phyloP scores from a whole-genome alignment of 2,888 invertebrate genomes.

The Graphium colonna region DNA sequence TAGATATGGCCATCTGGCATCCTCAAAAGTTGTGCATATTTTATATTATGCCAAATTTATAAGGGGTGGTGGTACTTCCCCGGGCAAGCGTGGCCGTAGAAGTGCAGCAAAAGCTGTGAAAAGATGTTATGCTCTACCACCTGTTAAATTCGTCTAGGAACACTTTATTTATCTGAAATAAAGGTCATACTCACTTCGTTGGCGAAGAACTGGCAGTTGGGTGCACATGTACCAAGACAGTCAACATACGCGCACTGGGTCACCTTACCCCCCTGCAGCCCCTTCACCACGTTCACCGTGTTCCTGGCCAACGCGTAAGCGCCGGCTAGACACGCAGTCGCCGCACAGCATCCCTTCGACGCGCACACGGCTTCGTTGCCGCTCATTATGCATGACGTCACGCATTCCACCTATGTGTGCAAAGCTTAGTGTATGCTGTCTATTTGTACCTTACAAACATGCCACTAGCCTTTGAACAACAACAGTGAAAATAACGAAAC shows the following conservation, averaged over 20 bases:
- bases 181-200: slow-evolving; percentile 50
- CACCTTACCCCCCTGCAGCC: slow-evolving; percentile 50
- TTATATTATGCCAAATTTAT: no score
- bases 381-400: slow-evolving; percentile 67
- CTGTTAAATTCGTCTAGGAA: no score
- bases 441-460: neutral
- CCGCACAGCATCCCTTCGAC: slow-evolving; percentile 48
- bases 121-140: no score
- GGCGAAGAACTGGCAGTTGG: slow-evolving; percentile 64
- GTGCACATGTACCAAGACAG: slow-evolving; percentile 58
- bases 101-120: no score
- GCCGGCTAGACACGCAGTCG: slow-evolving; percentile 60
- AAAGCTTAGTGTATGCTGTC: no score
- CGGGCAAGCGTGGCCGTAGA: no score
- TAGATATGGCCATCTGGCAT: no score
- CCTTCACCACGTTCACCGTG: slow-evolving; percentile 62
- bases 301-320: slow-evolving; percentile 65
- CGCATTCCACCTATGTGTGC: slow-evolving; percentile 69
- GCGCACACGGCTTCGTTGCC: slow-evolving; percentile 56
- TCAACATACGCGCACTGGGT: slow-evolving; percentile 65
- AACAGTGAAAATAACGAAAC: no score
- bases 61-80: no score
- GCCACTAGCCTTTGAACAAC: no score
- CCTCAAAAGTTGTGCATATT: no score
- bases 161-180: no score